These are phyloP conservation scores for Arvicanthis niloticus DNA, from an alignment of 2,113 vertebrate genomes.

Conservation along the genomic window DNA sequence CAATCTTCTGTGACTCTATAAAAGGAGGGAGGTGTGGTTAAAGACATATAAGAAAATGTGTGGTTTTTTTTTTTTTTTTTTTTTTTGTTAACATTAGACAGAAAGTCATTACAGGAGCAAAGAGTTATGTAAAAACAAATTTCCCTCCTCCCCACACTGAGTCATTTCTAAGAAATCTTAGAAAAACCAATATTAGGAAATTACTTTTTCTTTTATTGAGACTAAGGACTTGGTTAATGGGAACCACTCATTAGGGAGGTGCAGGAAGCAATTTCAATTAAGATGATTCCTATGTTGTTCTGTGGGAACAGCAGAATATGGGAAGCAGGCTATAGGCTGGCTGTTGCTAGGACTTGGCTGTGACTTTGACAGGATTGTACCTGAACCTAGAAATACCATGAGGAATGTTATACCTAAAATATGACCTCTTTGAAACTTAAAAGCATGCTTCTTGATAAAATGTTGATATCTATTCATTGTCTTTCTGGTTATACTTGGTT, in stretches of 20 bases:
- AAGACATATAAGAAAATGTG: neutral
- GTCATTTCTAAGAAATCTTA: conserved; percentile 34
- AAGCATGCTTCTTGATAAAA: neutral
- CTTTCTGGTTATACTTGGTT: neutral
- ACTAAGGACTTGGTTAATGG: conserved; percentile 11
- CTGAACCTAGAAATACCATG: neutral
- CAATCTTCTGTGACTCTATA: neutral
- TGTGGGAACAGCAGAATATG: neutral
- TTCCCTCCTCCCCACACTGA: neutral
- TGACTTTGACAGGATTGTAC: neutral
- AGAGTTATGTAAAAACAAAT: conserved; percentile 35
- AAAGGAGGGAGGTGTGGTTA: neutral
- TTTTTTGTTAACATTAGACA: neutral
- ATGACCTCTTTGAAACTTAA: neutral
- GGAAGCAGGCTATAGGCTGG: neutral
- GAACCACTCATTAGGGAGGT: conserved; percentile 18
- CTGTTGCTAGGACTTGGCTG: neutral
- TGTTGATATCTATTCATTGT: neutral
- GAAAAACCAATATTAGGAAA: conserved; percentile 56
- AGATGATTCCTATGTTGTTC: neutral
- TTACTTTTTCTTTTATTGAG: conserved; percentile 43
- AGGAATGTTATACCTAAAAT: neutral
- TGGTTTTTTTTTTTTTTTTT: no score
- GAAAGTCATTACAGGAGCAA: neutral
- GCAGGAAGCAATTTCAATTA: neutral